Base-by-base conservation (phyloP, 2,113 vertebrate genomes). In the Leuciscus idus region DNA sequence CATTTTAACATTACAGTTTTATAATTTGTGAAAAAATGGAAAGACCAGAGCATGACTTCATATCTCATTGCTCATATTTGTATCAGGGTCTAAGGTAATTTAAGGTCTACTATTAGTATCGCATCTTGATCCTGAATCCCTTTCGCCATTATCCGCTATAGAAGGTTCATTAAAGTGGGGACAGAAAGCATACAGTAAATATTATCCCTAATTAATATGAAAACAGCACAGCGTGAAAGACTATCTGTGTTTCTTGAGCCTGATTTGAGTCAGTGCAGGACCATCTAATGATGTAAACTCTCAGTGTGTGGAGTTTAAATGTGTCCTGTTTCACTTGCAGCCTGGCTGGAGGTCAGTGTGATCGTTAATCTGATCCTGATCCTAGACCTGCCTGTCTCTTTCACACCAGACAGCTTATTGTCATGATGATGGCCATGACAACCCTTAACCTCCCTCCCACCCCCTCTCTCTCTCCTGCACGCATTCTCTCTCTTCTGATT, bases 361-460 rank as follows among this genome's bases (percentile, higher is more conserved):
- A 90, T 81, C 85, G 89, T 91, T 93, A 93, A 94, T 93, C 92
- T 89, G 89, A 93, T 93, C 90, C 88, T 90, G 93, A 93, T 95
- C 90, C 90, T 91, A 89, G 91, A 90, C 93, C 94, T 92, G 92
- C 91, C 86, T 84, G 93, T 94, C 91, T 92, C 88, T 89, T 84
- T 87, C 84, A 87, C 83, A 87, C 92, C 90, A 90, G 89, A 92
- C 93, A 92, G 95, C 90, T 93, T 93, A 93, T 94, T 93, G 93
- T 93, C 93, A 95, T 90, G 88, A 87, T 89, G 92, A 92, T 96
- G 96, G 95, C 95, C 96, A 95, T 94, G 94, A 94, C 92, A 93
- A 89, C 88, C 88, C 90, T 90, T 90, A 89, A 92, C 93, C 93
- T 92, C 85, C 70, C 73, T 82, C 57, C 92, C 92, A 33, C 57